Evolutionary conservation across 2,797 vertebrate species (phyloP).

Genomic region (Alca torda): DNA sequence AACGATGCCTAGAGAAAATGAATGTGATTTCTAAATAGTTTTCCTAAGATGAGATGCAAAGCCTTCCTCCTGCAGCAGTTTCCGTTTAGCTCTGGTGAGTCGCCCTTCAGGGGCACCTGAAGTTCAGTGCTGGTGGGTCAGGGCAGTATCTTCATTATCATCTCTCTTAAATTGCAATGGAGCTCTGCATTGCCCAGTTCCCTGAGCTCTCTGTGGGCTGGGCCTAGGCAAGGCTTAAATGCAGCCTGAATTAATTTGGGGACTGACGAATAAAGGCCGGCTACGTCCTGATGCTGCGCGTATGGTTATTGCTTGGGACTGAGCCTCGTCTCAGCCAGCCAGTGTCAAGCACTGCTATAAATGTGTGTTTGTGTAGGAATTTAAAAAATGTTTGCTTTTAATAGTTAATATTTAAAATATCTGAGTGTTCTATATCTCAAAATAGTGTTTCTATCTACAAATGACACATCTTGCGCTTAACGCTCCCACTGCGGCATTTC

Average conservation of each 20-base stretch:
- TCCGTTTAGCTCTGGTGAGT: not conserved
- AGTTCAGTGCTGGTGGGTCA: not conserved
- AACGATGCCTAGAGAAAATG: not conserved
- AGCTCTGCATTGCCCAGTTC: not conserved
- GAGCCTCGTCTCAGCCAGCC: not conserved
- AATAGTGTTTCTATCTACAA: conserved; percentile 37
- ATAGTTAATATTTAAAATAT: conserved; percentile 59
- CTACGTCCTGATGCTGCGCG: not conserved
- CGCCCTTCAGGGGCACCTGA: not conserved
- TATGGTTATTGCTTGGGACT: not conserved
- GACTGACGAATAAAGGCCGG: not conserved
- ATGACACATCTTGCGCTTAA: not conserved
- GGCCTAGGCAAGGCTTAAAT: not conserved
- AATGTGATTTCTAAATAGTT: not conserved
- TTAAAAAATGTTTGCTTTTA: conserved; percentile 37
- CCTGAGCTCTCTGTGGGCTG: not conserved
- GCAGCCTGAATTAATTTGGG: not conserved
- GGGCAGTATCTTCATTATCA: not conserved
- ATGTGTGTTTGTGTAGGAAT: conserved; percentile 40
- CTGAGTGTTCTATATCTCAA: not conserved
- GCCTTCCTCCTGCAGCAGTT: not conserved
- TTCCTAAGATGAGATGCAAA: not conserved
- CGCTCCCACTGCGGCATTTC: conserved; percentile 17
- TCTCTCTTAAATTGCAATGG: not conserved
- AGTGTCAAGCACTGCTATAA: not conserved